Conservation (phyloP, 1,140 invertebrate species). For the Cotesia typhae region DNA sequence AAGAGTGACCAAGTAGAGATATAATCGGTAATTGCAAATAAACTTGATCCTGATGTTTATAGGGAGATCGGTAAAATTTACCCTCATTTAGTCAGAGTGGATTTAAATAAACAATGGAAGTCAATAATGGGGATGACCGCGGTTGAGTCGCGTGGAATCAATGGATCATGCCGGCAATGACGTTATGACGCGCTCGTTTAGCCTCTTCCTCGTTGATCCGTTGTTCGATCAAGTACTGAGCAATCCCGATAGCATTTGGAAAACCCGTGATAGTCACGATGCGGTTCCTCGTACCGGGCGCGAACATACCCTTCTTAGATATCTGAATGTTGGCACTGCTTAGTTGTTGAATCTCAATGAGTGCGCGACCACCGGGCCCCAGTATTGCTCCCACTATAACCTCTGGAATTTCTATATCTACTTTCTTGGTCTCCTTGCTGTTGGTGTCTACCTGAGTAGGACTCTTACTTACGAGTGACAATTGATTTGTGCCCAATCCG, state of each 20-base stretch:
- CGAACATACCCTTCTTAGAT: constrained; percentile 97
- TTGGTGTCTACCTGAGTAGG: constrained; percentile 79
- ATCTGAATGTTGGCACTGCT: constrained; percentile 98
- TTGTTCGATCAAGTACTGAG: constrained; percentile 94
- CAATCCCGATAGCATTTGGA: constrained; percentile 85
- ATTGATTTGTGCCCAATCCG: constrained; percentile 79
- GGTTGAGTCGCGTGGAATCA: constrained; percentile 51
- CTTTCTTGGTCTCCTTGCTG: constrained; percentile 83
- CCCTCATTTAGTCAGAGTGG: constrained; percentile 40
- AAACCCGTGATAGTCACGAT: constrained; percentile 95
- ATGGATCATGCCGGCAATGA: constrained; percentile 78
- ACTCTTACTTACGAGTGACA: constrained; percentile 86
- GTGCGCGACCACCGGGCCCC: constrained; percentile 91
- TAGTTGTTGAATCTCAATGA: constrained; percentile 96
- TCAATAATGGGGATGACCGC: constrained; percentile 51
- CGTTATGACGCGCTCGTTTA: constrained; percentile 89
- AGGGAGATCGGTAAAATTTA: constrained; percentile 30
- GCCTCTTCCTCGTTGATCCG: constrained; percentile 94
- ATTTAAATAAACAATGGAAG: constrained; percentile 44
- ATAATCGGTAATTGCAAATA: neutral
- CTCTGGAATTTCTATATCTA: constrained; percentile 90
- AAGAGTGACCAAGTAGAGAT: constrained; percentile 18
- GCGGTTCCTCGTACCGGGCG: constrained; percentile 94
- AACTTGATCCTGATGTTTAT: neutral
- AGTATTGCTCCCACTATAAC: constrained; percentile 96